Conservation (phyloP, 37 sponge, comb jelly and placozoan genomes). For the Diacarnus erythraeanus region DNA sequence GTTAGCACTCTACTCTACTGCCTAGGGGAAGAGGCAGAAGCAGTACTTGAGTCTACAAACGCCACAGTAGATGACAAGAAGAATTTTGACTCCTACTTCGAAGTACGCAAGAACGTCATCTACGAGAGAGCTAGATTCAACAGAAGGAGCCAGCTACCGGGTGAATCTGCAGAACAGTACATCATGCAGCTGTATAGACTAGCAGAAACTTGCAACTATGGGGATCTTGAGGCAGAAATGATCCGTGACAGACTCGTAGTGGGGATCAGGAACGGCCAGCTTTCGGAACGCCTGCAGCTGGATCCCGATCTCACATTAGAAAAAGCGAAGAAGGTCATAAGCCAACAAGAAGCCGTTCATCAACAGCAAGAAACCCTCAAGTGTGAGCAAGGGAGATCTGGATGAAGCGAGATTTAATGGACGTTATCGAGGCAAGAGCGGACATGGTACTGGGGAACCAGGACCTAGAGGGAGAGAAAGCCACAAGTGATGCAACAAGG, state of each 20-base stretch:
- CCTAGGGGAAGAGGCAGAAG: too few species aligned
- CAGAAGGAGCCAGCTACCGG: constrained; percentile 13
- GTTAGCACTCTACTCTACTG: too few species aligned
- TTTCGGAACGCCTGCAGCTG: constrained; percentile 16
- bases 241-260: constrained; percentile 28
- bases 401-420: not conserved
- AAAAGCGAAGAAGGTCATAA: not conserved
- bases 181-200: constrained; percentile 20
- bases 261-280: constrained; percentile 5
- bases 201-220: constrained; percentile 21
- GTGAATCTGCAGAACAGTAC: constrained; percentile 23
- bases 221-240: constrained; percentile 19
- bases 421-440: not conserved
- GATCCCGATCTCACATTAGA: constrained; percentile 17
- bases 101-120: too few species aligned
- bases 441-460: not conserved
- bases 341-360: constrained; percentile 1
- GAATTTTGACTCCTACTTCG: too few species aligned
- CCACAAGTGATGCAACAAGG: not conserved
- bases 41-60: too few species aligned
- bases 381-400: not conserved
- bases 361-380: not conserved
- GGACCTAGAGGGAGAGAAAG: not conserved
- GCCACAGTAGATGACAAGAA: too few species aligned
- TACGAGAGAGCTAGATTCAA: constrained; percentile 31